phyloP scores from a whole-genome alignment of 2,113 vertebrate species.

The Cynopterus brachyotis region DNA sequence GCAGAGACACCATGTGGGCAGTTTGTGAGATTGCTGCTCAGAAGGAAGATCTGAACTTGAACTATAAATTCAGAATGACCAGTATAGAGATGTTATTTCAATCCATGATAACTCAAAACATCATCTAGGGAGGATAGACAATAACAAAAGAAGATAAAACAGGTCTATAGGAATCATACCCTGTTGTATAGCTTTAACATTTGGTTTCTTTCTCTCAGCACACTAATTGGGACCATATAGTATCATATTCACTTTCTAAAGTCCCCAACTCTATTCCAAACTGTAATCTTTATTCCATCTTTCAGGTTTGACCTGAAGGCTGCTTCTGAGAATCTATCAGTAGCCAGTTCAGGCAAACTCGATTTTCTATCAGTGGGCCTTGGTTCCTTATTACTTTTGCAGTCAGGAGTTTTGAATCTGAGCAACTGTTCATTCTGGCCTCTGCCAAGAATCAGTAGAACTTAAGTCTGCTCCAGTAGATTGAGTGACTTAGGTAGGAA shows the following conservation, averaged over 20 bases:
- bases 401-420: neutral
- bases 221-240: neutral
- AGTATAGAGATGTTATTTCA: neutral
- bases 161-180: neutral
- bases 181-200: neutral
- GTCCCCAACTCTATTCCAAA: neutral
- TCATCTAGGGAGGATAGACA: neutral
- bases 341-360: neutral
- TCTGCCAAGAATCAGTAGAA: neutral
- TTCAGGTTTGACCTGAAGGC: neutral
- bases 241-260: neutral
- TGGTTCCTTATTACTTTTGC: neutral
- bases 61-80: neutral
- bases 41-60: neutral
- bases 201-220: neutral
- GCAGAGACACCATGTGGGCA: neutral
- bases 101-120: neutral
- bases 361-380: neutral
- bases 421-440: neutral
- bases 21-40: neutral
- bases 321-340: neutral
- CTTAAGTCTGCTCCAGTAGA: neutral
- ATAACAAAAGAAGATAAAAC: neutral
- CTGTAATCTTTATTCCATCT: neutral
- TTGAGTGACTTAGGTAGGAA: neutral